These are phyloP conservation scores for Drusus annulatus DNA, from an alignment of 1,140 invertebrate species.

Conservation along the genomic window DNA sequence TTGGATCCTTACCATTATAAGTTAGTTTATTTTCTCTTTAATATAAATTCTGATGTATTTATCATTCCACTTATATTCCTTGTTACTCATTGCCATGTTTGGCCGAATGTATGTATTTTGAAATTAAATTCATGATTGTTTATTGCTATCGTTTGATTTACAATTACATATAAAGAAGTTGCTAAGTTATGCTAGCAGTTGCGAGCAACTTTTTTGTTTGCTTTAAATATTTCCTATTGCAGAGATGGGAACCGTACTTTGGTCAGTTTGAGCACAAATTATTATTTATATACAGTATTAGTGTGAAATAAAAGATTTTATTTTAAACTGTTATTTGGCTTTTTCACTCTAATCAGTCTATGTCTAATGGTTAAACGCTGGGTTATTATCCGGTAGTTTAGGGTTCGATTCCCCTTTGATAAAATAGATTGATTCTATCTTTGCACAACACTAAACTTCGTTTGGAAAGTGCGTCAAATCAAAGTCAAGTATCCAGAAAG, in stretches of 20 bases:
- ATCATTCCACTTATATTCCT: constrained; percentile 27
- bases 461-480: too few relatives aligned
- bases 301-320: constrained; percentile 48
- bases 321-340: constrained; percentile 40
- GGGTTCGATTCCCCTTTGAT: too few relatives aligned
- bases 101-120: constrained; percentile 30
- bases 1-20: not conserved
- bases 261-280: constrained; percentile 7
- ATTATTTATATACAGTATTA: constrained; percentile 52
- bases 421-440: too few relatives aligned
- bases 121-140: constrained; percentile 35
- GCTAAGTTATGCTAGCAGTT: not conserved
- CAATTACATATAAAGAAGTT: not conserved
- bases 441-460: too few relatives aligned
- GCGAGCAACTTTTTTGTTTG: not conserved
- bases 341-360: not conserved
- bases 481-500: too few relatives aligned
- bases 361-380: too few relatives aligned
- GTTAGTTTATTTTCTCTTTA: too few relatives aligned
- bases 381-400: too few relatives aligned
- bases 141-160: not conserved
- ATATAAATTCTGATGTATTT: not conserved
- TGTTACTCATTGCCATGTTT: constrained; percentile 3
- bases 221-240: too few relatives aligned
- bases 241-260: not conserved